Evolutionary conservation across 2,113 vertebrate genomes (phyloP).

Genomic region (Phrynosoma blainvillii): DNA sequence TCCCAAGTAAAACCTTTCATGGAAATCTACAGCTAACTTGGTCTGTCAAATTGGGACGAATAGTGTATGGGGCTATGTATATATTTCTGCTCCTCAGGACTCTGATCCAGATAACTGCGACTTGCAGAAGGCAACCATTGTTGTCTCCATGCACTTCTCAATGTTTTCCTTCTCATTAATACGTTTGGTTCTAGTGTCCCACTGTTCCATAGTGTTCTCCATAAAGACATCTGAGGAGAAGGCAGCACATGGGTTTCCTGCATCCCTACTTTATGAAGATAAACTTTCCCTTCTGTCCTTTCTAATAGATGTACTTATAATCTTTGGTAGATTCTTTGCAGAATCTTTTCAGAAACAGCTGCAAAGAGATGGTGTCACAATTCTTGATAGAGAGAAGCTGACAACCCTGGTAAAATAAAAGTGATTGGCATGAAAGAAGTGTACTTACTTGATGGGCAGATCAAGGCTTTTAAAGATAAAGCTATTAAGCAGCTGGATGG

Average conservation of each 20-base stretch:
- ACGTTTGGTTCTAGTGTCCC: no score
- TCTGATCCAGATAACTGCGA: neutral
- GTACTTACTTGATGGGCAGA: neutral
- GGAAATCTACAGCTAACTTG: no score
- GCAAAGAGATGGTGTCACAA: neutral
- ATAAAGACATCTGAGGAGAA: neutral
- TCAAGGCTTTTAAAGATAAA: conserved; percentile 12
- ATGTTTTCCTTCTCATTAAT: neutral
- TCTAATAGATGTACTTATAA: neutral
- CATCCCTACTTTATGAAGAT: neutral
- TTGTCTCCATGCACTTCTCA: neutral
- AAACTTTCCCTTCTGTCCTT: neutral
- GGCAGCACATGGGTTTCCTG: neutral
- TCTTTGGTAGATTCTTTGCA: neutral
- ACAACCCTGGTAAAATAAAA: neutral
- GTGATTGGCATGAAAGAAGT: neutral
- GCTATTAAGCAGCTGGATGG: neutral
- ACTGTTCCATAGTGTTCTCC: no score
- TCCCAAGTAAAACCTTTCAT: neutral
- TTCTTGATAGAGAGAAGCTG: neutral
- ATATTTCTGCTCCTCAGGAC: neutral
- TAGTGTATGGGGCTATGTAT: neutral
- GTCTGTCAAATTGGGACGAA: neutral
- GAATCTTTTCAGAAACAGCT: neutral
- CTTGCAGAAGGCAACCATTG: neutral